phyloP scores from a whole-genome alignment of 2,888 invertebrate genomes.

The Athalia cordata region DNA sequence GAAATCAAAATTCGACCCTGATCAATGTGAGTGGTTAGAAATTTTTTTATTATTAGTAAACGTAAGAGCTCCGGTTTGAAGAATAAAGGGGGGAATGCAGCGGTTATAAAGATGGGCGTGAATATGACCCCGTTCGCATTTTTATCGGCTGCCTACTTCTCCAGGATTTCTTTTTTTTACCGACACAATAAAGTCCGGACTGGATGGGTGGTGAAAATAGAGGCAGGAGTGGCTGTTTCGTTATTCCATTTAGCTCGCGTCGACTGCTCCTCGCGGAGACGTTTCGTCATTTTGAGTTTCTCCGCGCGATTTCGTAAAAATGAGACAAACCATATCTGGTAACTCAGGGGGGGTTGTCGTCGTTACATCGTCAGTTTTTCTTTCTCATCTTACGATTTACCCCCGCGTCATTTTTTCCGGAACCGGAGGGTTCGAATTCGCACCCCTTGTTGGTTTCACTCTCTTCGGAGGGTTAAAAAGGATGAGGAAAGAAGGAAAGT shows the following conservation, averaged over 20 bases:
- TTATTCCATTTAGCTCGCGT: conserved; percentile 26
- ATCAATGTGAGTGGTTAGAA: no score
- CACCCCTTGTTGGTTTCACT: no score
- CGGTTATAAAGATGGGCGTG: no score
- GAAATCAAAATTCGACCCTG: no score
- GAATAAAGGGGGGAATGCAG: no score
- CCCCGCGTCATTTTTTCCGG: not conserved
- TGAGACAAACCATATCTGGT: conserved; percentile 12
- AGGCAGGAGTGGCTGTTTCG: conserved; percentile 19
- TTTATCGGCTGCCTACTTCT: conserved; percentile 3
- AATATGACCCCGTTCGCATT: conserved; percentile 2
- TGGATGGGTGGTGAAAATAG: not conserved
- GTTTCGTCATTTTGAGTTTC: conserved; percentile 3
- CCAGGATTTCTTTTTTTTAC: conserved; percentile 13
- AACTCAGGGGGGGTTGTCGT: not conserved
- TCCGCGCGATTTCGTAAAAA: not conserved
- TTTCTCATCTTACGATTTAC: not conserved
- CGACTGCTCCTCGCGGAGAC: no score
- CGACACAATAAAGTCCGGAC: not conserved
- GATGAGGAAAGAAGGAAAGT: no score
- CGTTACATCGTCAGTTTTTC: not conserved
- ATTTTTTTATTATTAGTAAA: no score
- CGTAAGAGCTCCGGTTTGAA: no score
- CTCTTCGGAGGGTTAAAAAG: no score
- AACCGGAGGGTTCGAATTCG: no score